phyloP scores from a whole-genome alignment of 2,888 invertebrate species.

The Sphaerophoria rueppellii region DNA sequence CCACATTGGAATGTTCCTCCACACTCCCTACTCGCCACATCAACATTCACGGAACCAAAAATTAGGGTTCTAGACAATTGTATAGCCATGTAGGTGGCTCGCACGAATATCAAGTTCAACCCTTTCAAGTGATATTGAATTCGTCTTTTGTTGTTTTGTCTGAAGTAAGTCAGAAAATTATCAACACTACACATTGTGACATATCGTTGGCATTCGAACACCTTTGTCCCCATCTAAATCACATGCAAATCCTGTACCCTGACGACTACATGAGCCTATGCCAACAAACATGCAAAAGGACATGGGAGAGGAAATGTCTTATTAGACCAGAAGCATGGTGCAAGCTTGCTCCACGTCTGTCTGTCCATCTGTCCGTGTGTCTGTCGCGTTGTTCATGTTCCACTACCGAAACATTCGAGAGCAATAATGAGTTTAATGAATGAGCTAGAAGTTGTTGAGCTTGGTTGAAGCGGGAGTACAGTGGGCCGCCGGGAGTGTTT shows the following conservation, averaged over 20 bases:
- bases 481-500: neutral
- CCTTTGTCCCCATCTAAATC: neutral
- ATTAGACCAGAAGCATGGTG: slow-evolving; percentile 67
- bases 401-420: slow-evolving; percentile 42
- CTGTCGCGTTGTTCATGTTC: slow-evolving; percentile 20
- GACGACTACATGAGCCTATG: slow-evolving; percentile 71
- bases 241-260: slow-evolving; percentile 13
- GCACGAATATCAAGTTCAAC: neutral
- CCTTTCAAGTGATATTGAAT: slow-evolving; percentile 20
- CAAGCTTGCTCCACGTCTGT: slow-evolving; percentile 26
- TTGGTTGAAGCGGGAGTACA: neutral
- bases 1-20: slow-evolving; percentile 55
- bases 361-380: neutral
- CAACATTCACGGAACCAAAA: slow-evolving; percentile 23
- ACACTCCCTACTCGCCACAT: slow-evolving; percentile 31
- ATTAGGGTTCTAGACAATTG: slow-evolving; percentile 29
- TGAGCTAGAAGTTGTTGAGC: slow-evolving; percentile 38
- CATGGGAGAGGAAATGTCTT: slow-evolving; percentile 73
- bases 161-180: slow-evolving; percentile 75
- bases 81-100: neutral
- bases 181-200: slow-evolving; percentile 70
- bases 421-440: slow-evolving; percentile 73
- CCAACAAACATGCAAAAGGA: slow-evolving; percentile 69
- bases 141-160: slow-evolving; percentile 70
- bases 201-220: slow-evolving; percentile 16